These are phyloP conservation scores for Actinernus sp. DNA, from an alignment of 92 coral and sea anemone species.

Conservation along the genomic window DNA sequence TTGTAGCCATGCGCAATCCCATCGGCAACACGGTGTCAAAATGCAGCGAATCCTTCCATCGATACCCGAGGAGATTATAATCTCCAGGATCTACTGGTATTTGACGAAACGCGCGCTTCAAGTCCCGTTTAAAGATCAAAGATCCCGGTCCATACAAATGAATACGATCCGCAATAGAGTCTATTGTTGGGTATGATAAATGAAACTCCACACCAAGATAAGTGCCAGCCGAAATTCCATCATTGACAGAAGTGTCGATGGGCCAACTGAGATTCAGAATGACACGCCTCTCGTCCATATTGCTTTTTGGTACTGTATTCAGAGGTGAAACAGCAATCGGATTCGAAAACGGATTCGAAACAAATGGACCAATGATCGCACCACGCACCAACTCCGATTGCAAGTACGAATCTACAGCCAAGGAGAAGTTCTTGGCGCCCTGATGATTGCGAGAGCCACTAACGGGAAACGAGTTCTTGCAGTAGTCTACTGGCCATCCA, in stretches of 20 bases:
- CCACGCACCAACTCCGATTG: background rate
- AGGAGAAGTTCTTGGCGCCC: constrained; percentile 16
- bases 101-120: constrained; percentile 14
- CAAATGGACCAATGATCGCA: constrained; percentile 19
- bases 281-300: constrained; percentile 5
- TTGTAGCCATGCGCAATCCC: constrained; percentile 37
- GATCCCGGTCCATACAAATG: constrained; percentile 20
- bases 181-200: constrained; percentile 16
- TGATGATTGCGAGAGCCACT: constrained; percentile 18
- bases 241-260: background rate
- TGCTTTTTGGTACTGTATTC: constrained; percentile 15
- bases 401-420: constrained; percentile 10
- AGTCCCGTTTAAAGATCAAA: constrained; percentile 12
- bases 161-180: constrained; percentile 3
- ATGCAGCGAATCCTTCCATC: constrained; percentile 8
- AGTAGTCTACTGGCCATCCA: too few relatives aligned
- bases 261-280: constrained; percentile 37
- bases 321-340: constrained; percentile 22
- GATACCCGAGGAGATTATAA: constrained; percentile 21
- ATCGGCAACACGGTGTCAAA: constrained; percentile 31
- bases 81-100: constrained; percentile 15
- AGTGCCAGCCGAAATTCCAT: background rate
- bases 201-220: background rate
- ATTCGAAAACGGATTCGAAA: constrained; percentile 8
- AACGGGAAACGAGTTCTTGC: too few relatives aligned